Evolutionary conservation across 2,113 vertebrate species (phyloP), one percentile per base, ranked within the genome.

Genomic region (Gymnorhina tibicen): DNA sequence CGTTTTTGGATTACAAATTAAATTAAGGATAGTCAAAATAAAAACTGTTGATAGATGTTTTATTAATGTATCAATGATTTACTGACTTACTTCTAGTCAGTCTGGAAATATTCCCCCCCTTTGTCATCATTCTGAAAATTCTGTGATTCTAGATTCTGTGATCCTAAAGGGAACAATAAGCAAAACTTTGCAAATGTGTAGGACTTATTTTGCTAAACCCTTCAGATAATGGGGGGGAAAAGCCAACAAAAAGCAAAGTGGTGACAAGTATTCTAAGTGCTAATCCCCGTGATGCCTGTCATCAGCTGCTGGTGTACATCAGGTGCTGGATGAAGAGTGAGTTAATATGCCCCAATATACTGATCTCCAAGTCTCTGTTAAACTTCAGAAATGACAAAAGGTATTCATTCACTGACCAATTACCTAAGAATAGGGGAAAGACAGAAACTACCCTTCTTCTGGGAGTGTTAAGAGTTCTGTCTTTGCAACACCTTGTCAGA

Each of bases 21-120:
- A 68, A 50, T 68, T 68, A 64, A 58, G 4, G 1, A 6, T 60
- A 18, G 3, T 50, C 50, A 69, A 89, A 89, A 89, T 60, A 3
- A 68, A 62, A 94, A 42, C 5, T 24, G 4, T 21, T 75, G 8
- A 46, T 46, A 20, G 21, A 37, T 15, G 7, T 47, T 84, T 62
- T 47, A 67, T 79, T 50, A 63, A 85, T 33, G 5, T 16, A 26
- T 35, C 24, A 55, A 18, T 35, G 6, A 41, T 28, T 50, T 47
- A 41, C 23, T 41, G 7, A 50, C 2, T 64, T 41, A 14, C 53
- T 75, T 82, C 10, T 37, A 42, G 10, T 37, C 10, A 55, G 39
- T 12, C 17, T 86, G 16, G 27, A 91, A 23, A 63, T 76, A 15
- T 2, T 42, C 8, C 1, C 0, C 0, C 1, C 0, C 37, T 72